Base-by-base conservation (phyloP, 2,113 vertebrate species). In the Lasiurus borealis region DNA sequence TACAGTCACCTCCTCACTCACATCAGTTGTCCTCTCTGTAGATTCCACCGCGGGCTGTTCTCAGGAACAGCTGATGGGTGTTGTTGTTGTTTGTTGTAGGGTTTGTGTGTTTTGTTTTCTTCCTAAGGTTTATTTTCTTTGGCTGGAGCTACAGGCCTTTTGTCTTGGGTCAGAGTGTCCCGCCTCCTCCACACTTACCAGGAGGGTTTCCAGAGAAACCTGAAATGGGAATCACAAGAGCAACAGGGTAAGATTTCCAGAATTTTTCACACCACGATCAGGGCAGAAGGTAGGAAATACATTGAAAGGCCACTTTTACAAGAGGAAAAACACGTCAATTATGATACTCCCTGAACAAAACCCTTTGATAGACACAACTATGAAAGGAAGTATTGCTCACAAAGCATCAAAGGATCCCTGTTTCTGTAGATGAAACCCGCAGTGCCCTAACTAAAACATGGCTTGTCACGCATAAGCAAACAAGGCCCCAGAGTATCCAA, bases 191-290 rank as follows among this genome's bases (percentile, higher is more conserved):
- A 95, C 97, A 96, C 96, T 97, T 97, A 97, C 97, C 97, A 96
- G 96, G 97, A 96, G 97, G 97, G 96, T 97, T 97, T 97, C 97
- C 97, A 97, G 92, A 95, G 96, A 96, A 97, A 97, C 97, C 97
- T 98, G 95, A 96, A 98, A 97, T 82, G 31, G 88, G 64, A 95
- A 92, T 95, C 91, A 96, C 77, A 94, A 97, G 91, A 97, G 91
- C 93, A 85, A 95, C n/a, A 92, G 68, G 73, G 72, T 98, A 62
- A 97, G 88, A 23, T 18, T 72, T 72, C 91, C 73, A 7, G 2
- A 1, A n/a, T 73, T 90, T 93, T 88, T 62, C 69, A 76, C 72
- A 80, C 62, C 68, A 68, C 2, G 68, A 78, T 81, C 29, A 57
- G 52, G 54, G 64, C 13, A 86, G 46, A 88, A 82, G 75, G 52